These are phyloP conservation scores for Hipposideros armiger DNA, from an alignment of 2,113 vertebrate genomes.

Conservation along the genomic window DNA sequence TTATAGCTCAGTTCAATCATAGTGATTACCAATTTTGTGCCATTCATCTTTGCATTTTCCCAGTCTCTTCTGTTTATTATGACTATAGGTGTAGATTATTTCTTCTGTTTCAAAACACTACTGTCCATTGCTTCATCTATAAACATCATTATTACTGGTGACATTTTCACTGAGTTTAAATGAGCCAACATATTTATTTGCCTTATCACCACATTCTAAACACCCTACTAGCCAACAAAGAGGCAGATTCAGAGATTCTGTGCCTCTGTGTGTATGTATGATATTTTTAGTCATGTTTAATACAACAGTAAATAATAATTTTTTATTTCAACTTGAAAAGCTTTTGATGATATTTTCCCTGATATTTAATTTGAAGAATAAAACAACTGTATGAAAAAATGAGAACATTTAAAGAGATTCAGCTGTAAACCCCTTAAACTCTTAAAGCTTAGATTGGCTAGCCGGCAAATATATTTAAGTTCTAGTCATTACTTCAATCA, in stretches of 20 bases:
- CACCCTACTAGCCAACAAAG: neutral
- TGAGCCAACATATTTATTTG: constrained; percentile 78
- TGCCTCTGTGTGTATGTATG: neutral
- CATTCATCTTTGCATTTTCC: constrained; percentile 52
- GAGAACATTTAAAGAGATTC: neutral
- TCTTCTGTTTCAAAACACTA: constrained; percentile 73
- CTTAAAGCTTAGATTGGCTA: neutral
- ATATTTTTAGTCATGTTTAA: constrained; percentile 56
- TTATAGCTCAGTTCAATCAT: constrained; percentile 30
- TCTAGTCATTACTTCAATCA: neutral
- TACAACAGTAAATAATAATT: neutral
- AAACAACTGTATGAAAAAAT: neutral
- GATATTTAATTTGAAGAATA: neutral
- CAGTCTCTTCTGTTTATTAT: constrained; percentile 31
- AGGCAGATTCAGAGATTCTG: neutral
- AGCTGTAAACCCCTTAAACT: neutral
- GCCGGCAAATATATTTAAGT: neutral
- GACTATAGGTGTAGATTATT: constrained; percentile 42
- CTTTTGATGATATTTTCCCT: neutral
- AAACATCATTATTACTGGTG: constrained; percentile 67
- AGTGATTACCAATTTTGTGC: neutral
- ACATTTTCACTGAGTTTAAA: constrained; percentile 69
- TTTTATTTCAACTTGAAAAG: constrained; percentile 35
- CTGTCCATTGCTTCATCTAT: constrained; percentile 52
- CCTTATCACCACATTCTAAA: constrained; percentile 78